phyloP scores from a whole-genome alignment of 2,113 vertebrate genomes.

The Tonatia bakeri region DNA sequence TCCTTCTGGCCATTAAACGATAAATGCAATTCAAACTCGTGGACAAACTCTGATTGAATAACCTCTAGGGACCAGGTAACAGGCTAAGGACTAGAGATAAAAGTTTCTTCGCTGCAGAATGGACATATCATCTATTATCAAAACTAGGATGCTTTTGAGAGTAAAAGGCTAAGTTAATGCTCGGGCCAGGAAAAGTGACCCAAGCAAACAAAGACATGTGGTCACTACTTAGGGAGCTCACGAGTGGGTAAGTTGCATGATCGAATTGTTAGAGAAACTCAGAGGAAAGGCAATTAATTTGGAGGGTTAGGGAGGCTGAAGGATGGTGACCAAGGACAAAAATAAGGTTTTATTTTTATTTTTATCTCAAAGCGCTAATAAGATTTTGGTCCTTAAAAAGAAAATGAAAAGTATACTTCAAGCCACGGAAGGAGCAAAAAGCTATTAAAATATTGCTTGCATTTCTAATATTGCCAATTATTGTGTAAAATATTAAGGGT shows the following conservation, averaged over 20 bases:
- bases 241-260: background rate
- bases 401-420: background rate
- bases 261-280: background rate
- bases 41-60: conserved; percentile 10
- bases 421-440: background rate
- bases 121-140: background rate
- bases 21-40: background rate
- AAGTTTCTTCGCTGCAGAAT: background rate
- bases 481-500: background rate
- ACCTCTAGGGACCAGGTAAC: background rate
- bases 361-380: background rate
- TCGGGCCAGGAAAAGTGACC: background rate
- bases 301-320: background rate
- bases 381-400: background rate
- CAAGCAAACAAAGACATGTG: background rate
- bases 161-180: background rate
- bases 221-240: background rate
- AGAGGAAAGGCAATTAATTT: background rate
- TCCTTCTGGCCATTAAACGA: background rate
- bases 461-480: background rate
- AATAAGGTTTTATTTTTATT: background rate
- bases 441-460: background rate
- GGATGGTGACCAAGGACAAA: background rate
- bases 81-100: background rate
- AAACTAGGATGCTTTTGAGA: background rate